These are phyloP conservation scores for Coregonus clupeaformis DNA, from an alignment of 2,113 vertebrate species.

Conservation along the genomic window DNA sequence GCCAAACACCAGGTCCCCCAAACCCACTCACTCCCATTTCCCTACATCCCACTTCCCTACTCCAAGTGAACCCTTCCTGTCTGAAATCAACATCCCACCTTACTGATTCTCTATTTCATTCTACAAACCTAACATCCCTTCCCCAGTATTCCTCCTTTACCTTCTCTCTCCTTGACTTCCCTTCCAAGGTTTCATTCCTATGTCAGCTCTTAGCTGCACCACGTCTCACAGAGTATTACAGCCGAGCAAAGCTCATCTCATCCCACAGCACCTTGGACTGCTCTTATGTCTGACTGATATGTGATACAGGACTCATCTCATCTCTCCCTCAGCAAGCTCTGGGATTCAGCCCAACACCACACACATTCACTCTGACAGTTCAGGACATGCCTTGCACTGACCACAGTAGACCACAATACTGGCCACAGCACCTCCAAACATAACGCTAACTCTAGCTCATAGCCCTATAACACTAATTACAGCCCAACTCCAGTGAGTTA, in stretches of 20 bases:
- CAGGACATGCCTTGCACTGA: too few relatives aligned
- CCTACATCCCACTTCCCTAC: slow-evolving; percentile 13
- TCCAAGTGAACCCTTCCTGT: neutral
- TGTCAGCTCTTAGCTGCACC: neutral
- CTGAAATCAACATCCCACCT: neutral
- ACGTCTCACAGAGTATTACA: neutral
- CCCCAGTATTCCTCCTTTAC: neutral
- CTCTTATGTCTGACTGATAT: slow-evolving; percentile 13
- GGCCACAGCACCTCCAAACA: too few relatives aligned
- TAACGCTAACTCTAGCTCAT: too few relatives aligned
- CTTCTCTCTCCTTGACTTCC: neutral
- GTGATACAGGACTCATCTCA: neutral
- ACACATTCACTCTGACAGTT: neutral
- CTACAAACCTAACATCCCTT: neutral
- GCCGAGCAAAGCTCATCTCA: neutral
- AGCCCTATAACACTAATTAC: too few relatives aligned
- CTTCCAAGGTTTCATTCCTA: neutral
- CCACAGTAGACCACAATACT: too few relatives aligned
- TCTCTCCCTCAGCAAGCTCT: neutral
- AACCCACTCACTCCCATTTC: neutral
- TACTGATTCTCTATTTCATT: neutral
- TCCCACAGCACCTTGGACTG: slow-evolving; percentile 3
- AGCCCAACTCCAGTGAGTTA: too few relatives aligned
- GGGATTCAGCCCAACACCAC: neutral
- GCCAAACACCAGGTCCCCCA: neutral